A percentile compares a stretch with the other conserved stretches of the same genome.
phyloP scores from a whole-genome alignment of 1,140 invertebrate species.

The Drosophila sproati region DNA sequence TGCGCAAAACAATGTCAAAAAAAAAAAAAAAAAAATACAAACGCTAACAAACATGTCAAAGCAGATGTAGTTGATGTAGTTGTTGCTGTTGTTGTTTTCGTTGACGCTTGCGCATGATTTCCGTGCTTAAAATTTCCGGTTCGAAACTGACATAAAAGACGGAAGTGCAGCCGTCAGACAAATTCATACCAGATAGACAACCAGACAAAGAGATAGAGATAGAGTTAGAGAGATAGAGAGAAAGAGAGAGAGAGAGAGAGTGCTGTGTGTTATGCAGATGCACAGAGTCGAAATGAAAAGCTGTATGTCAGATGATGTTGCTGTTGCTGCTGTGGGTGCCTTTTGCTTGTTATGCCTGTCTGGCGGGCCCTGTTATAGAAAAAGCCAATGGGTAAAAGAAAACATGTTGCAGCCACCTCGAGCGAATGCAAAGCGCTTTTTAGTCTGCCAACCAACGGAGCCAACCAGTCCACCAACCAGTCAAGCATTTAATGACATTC shows the following conservation, averaged over 20 bases:
- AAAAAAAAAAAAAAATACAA: too few relatives aligned
- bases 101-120: slow-evolving; percentile 70
- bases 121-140: slow-evolving; percentile 75
- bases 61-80: slow-evolving; percentile 28
- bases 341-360: too few relatives aligned
- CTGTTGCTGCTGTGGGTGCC: background rate
- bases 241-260: background rate
- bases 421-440: background rate
- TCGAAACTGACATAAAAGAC: slow-evolving; percentile 74
- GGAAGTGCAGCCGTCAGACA: slow-evolving; percentile 39
- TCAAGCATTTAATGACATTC: slow-evolving; percentile 47
- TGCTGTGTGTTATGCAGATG: slow-evolving; percentile 32
- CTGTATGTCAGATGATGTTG: slow-evolving; percentile 3
- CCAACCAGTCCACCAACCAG: slow-evolving; percentile 3
- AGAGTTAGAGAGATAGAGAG: slow-evolving; percentile 25
- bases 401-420: slow-evolving; percentile 9
- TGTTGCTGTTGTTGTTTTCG: slow-evolving; percentile 27
- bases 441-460: background rate
- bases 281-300: slow-evolving; percentile 24
- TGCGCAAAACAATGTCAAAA: slow-evolving; percentile 39
- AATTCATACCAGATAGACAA: slow-evolving; percentile 3
- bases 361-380: too few relatives aligned
- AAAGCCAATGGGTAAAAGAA: background rate
- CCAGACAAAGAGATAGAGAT: background rate
- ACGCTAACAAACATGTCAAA: slow-evolving; percentile 47